Base-by-base conservation (phyloP, 2,888 invertebrate genomes). In the Caenorhabditis angaria region DNA sequence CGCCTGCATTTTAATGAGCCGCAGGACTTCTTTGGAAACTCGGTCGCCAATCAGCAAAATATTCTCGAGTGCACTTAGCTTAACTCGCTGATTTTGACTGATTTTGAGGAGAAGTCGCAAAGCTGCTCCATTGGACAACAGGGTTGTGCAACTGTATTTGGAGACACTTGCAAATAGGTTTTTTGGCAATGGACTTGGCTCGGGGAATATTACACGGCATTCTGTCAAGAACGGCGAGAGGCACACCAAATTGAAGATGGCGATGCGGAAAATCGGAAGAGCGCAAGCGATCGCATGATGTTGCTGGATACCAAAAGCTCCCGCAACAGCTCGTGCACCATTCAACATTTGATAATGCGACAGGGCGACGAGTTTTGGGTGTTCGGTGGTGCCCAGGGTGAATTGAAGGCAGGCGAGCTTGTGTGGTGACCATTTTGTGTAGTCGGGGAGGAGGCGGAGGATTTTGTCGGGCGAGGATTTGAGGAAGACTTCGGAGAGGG, bases 281-380 rank as follows among this genome's bases (percentile, higher is more conserved):
- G 86, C 83, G 59, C 85, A 86, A n/a, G 81, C 81, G 14, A 85
- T 60, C 1, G 82, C 76, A 50, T 82, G 82, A 82, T 82, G 53
- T 20, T 70, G 59, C n/a, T 74, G 67, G 10, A 84, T 77, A 10
- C 81, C 79, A 60, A 87, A 85, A 10, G 84, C 80, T 3, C 76
- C 76, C 5, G 81, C 81, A 0, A 80, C 84, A 10, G 83, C 78
- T 29, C 83, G 63, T 20, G 83, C 83, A 5, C 83, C 83, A 56
- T 87, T 87, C 25, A 87, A 63, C 71, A 87, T 69, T 57, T 87
- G 87, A 62, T 83, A 85, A 61, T 87, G 87, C 10, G 84, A 82
- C 14, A 87, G 53, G 5, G 79, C 81, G 24, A 83, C 78, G 14
- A 84, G 80, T 60, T 85, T 87, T 0, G 84, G 84, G 14, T 78